Evolutionary conservation across 37 sponge, comb jelly and placozoan genomes (phyloP), one percentile per base, ranked within the genome.

Genomic region (Eunapius fragilis): DNA sequence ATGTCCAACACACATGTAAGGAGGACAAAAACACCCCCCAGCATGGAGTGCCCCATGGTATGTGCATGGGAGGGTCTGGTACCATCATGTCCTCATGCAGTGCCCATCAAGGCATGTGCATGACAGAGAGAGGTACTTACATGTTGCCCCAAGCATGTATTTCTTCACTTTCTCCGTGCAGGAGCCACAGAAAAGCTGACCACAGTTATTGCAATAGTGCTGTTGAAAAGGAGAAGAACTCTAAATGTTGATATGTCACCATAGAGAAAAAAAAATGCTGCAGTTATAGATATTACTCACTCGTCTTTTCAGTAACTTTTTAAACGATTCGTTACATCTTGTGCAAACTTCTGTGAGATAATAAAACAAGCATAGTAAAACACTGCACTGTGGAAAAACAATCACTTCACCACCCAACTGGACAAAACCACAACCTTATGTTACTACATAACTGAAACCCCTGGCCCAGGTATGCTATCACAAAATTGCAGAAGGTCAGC

Each of bases 201-300:
- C 93, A 82, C 93, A 92, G 28, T 76, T 68, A 70, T 82, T 86
- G 36, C 93, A 92, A 37, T 81, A 70, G 38, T 92, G 93, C 89
- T 92, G 87, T 33, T 7, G 28, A 70, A 0, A 31, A 7, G 50
- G 31, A 81, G 76, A n/a, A 41, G 9, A 82, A 11, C 3, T 7
- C 2, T 27, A 28, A 3, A 75, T 30, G 6, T 17, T 34, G 25
- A 31, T 31, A 75, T 75, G 31, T 25, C 25, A 25, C 5, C 35
- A 9, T 31, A 17, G 6, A 75, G 12, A 25, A 78, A 23, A 48
- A 26, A 23, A 33, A 23, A 49, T 3, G 28, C 14, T 17, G 2
- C 78, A 72, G 13, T 31, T 2, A 77, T 22, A 77, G 0, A 13
- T 2, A 77, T 0, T 30, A 27, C 85, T 41, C 48, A 91, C 91